Percentiles rank a stretch among this genome's conserved stretches.
Evolutionary conservation across 2,113 vertebrate species (phyloP).

Genomic region (Brevimyrus niger): DNA sequence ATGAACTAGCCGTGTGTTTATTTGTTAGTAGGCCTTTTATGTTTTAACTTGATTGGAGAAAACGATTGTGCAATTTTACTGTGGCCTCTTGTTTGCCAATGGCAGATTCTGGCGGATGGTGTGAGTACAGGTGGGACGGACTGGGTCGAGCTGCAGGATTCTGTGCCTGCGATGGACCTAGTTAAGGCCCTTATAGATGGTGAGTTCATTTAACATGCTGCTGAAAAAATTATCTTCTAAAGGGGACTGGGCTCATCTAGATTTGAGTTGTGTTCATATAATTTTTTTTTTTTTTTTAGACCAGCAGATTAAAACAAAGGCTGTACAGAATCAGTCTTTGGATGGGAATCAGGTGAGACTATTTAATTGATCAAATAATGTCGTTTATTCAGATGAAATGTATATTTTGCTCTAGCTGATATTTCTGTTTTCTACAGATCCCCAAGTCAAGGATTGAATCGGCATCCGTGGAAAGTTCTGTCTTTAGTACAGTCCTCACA

Average conservation of each 20-base stretch:
- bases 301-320: constrained; percentile 65
- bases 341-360: constrained; percentile 61
- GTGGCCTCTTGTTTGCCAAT: not conserved
- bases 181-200: constrained; percentile 77
- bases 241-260: not conserved
- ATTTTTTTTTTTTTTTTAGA: constrained; percentile 56
- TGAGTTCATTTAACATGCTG: constrained; percentile 31
- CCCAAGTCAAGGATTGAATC: constrained; percentile 55
- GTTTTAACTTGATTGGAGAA: not conserved
- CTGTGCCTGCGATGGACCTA: constrained; percentile 64
- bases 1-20: not conserved
- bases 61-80: not conserved
- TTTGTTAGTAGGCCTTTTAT: not conserved
- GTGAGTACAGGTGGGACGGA: constrained; percentile 75
- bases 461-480: constrained; percentile 51
- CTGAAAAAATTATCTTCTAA: not conserved
- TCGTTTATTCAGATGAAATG: not conserved
- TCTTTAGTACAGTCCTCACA: constrained; percentile 62
- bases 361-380: not conserved
- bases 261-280: not conserved
- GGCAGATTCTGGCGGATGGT: constrained; percentile 74
- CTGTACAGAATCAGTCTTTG: constrained; percentile 44
- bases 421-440: constrained; percentile 47
- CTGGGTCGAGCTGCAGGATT: constrained; percentile 75
- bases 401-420: not conserved